Base-by-base conservation (phyloP, 2,113 vertebrate genomes). In the Lepisosteus oculatus region DNA sequence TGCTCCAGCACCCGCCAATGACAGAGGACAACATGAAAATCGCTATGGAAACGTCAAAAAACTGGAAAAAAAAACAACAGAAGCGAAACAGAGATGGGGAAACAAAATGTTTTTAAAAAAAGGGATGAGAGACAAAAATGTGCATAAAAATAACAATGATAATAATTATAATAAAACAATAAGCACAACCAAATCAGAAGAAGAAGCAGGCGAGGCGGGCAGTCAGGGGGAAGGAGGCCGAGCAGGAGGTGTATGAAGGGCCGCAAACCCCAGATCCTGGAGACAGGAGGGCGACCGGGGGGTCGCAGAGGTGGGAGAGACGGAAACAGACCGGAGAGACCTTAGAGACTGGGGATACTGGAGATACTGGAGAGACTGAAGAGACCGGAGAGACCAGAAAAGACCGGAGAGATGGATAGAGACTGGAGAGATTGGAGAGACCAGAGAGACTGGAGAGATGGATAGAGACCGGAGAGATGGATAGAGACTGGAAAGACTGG, bases 1-100 rank as follows among this genome's bases (percentile, higher is more conserved):
- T 61, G 76, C 76, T 90, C 82, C 88, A 64, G 82, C 82, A 81
- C 78, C 65, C 69, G 82, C 78, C 76, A 86, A 84, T 89, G 85
- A 86, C 82, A 86, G 83, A 85, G 85, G 85, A 85, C 80, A 76
- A 89, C 87, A 90, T 90, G 88, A 83, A 87, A 87, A 89, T 88
- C 78, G 78, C 80, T 85, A 93, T 79, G 77, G 85, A 83, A 87
- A 85, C 85, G 81, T 85, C 78, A 91, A 89, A 82, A 77, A 87
- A 92, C 89, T 92, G 90, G 90, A 90, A 91, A 86, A 77, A 87
- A 84, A 86, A 74, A 85, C 86, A 82, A 85, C 76, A 85, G 82
- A 82, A 84, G 85, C 84, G 83, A 80, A 54, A 78, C 82, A 87
- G 76, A 90, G 84, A 77, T 79, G 82, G 67, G 9, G 79, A 71